Conservation (phyloP, 2,888 invertebrate genomes). For the Andrena dorsata region DNA sequence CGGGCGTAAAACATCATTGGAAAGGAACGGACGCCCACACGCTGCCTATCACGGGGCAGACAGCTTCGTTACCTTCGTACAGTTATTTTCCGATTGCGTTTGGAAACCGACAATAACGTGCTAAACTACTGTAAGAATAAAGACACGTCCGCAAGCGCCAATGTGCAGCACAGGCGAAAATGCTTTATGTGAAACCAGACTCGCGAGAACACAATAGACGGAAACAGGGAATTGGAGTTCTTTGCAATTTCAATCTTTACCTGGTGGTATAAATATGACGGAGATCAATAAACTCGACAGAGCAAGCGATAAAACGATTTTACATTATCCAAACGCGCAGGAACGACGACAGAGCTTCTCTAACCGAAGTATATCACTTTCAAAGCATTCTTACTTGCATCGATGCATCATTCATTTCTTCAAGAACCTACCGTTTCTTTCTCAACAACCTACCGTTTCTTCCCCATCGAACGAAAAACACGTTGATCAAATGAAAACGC, state of each 20-base stretch:
- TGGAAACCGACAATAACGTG: constrained; percentile 34
- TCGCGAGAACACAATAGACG: not conserved
- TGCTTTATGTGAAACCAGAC: not conserved
- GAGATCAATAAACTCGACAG: no score
- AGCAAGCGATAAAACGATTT: not conserved
- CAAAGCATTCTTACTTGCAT: no score
- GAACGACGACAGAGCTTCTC: not conserved
- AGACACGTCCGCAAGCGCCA: not conserved
- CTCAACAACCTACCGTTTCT: not conserved
- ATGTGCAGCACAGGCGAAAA: not conserved
- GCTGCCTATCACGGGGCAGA: constrained; percentile 54
- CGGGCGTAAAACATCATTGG: constrained; percentile 50
- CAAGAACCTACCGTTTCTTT: not conserved
- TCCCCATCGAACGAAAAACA: not conserved
- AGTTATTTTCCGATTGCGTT: constrained; percentile 56
- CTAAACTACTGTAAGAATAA: constrained; percentile 26
- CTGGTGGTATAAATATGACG: no score
- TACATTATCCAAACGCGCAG: not conserved
- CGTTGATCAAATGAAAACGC: not conserved
- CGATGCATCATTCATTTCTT: not conserved
- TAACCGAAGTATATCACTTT: no score
- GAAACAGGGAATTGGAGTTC: constrained; percentile 3
- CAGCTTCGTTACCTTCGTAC: constrained; percentile 60
- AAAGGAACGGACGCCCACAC: constrained; percentile 56
- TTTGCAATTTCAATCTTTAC: not conserved